Conservation (phyloP, 1,140 invertebrate species). For the Apolygus lucorum region DNA sequence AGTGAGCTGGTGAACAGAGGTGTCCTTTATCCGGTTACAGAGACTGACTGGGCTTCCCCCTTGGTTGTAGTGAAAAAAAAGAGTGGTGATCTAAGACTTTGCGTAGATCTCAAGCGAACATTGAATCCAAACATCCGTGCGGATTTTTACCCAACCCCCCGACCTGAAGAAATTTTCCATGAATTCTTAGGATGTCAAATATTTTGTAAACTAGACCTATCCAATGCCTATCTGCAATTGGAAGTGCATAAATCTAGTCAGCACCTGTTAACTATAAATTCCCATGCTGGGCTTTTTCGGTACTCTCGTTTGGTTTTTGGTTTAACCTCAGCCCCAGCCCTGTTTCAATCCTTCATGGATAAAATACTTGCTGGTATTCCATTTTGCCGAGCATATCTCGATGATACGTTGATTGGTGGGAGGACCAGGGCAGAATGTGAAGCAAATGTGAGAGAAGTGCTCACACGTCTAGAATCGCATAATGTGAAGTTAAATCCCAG, state of each 20-base stretch:
- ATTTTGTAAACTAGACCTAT: constrained; percentile 39
- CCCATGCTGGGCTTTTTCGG: too few species aligned
- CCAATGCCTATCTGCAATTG: constrained; percentile 40
- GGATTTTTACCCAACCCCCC: constrained; percentile 6
- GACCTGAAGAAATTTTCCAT: constrained; percentile 15
- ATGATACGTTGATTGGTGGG: constrained; percentile 19
- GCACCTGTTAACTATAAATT: constrained; percentile 15
- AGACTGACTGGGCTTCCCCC: constrained; percentile 17
- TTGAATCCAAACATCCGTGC: not conserved
- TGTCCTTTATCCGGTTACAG: too few species aligned
- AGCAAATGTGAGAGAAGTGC: constrained; percentile 2
- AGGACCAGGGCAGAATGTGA: not conserved
- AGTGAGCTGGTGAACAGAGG: too few species aligned
- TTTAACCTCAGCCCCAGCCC: constrained; percentile 35
- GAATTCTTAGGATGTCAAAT: constrained; percentile 25
- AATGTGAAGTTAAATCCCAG: constrained; percentile 4
- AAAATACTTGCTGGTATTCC: constrained; percentile 32
- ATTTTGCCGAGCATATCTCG: not conserved
- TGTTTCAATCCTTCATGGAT: constrained; percentile 37
- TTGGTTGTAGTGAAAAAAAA: not conserved
- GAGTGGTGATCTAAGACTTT: not conserved
- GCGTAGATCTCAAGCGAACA: not conserved
- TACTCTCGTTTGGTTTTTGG: constrained; percentile 25
- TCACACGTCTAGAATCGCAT: constrained; percentile 16
- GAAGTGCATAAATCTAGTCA: constrained; percentile 25